Evolutionary conservation across 2,888 invertebrate genomes (phyloP).

Genomic region (Ashinkailepas kermadecensis): DNA sequence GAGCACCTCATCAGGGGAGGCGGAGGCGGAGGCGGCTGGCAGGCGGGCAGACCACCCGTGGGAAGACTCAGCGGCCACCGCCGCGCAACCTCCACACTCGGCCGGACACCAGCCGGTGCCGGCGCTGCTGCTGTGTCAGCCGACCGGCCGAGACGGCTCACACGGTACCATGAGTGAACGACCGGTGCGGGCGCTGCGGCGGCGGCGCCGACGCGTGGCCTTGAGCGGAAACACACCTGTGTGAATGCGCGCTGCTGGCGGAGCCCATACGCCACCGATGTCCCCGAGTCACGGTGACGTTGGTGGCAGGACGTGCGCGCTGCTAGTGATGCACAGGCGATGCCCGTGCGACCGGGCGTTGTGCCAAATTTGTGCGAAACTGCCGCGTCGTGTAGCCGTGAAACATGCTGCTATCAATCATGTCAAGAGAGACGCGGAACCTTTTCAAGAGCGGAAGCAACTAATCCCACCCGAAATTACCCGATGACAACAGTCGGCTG

Average conservation of each 20-base stretch:
- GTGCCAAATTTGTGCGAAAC: not conserved
- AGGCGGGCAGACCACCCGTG: not conserved
- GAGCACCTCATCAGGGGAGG: no score
- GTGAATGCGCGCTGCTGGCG: not conserved
- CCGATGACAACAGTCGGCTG: not conserved
- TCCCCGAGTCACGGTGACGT: not conserved
- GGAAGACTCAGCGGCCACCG: not conserved
- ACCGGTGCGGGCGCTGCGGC: not conserved
- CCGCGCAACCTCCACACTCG: no score
- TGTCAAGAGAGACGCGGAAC: not conserved
- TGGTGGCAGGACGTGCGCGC: not conserved
- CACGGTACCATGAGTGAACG: not conserved
- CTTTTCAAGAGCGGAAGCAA: not conserved
- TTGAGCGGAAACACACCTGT: constrained; percentile 3
- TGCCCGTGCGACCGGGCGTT: not conserved
- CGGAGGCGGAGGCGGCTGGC: not conserved
- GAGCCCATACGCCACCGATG: not conserved
- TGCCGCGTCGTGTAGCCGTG: not conserved
- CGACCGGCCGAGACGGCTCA: not conserved
- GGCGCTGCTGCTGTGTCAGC: not conserved
- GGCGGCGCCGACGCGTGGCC: not conserved
- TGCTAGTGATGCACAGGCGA: not conserved
- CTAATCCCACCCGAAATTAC: not conserved
- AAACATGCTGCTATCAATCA: not conserved
- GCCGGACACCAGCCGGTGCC: not conserved